Conservation (phyloP, 1,140 invertebrate genomes). For the Camponotus vicinus region DNA sequence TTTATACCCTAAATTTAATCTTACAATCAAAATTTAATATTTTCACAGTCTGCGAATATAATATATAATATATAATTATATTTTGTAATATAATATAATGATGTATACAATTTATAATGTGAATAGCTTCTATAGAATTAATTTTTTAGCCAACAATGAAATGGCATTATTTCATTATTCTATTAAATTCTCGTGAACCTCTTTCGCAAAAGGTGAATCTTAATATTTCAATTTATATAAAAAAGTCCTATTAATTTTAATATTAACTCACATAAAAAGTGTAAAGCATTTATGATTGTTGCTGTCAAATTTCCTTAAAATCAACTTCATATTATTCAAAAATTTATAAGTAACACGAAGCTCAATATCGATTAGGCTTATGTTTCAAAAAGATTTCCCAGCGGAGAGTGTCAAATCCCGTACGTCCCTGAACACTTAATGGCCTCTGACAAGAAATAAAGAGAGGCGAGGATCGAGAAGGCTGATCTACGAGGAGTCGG, state of each 20-base stretch:
- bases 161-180: neutral
- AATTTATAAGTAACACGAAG: neutral
- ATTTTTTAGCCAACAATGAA: neutral
- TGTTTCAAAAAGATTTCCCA: neutral
- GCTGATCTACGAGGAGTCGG: conserved; percentile 73
- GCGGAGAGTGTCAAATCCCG: neutral
- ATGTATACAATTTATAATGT: too few relatives aligned
- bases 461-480: conserved; percentile 68
- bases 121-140: neutral
- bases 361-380: neutral
- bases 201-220: neutral
- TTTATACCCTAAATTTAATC: too few relatives aligned
- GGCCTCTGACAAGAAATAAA: conserved; percentile 67
- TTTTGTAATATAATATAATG: too few relatives aligned
- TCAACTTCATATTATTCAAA: neutral
- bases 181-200: neutral
- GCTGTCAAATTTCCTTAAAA: neutral
- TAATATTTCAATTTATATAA: neutral
- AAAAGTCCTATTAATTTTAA: neutral
- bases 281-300: neutral
- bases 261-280: neutral
- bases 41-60: too few relatives aligned
- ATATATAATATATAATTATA: too few relatives aligned
- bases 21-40: too few relatives aligned
- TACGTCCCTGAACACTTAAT: conserved; percentile 67